phyloP scores from a whole-genome alignment of 2,888 invertebrate genomes.

The Habroteleia sp. region DNA sequence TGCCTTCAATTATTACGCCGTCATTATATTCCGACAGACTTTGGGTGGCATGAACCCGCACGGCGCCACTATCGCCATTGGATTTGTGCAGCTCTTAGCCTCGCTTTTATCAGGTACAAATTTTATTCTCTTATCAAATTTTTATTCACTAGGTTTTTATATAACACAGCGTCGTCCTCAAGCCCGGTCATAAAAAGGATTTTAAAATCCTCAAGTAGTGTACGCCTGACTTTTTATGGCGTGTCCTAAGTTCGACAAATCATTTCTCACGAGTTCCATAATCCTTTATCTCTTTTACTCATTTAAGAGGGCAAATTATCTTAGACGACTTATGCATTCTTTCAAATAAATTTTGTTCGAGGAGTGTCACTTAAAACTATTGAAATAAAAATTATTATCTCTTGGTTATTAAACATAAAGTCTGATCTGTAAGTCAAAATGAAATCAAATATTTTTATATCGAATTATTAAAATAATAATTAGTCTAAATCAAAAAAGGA shows the following conservation, averaged over 20 bases:
- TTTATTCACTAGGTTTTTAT: conserved; percentile 24
- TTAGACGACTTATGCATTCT: conserved; percentile 2
- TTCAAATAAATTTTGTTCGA: conserved; percentile 1
- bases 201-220: conserved; percentile 22
- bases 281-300: conserved; percentile 13
- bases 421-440: too few species aligned
- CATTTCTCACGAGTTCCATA: conserved; percentile 30
- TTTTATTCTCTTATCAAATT: conserved; percentile 26
- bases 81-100: conserved; percentile 91
- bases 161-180: conserved; percentile 6
- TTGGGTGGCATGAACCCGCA: conserved; percentile 91
- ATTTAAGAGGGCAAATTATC: conserved; percentile 2
- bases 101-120: conserved; percentile 87
- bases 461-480: too few species aligned
- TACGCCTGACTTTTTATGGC: conserved; percentile 30
- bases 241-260: conserved; percentile 31
- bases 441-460: too few species aligned
- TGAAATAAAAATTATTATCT: too few species aligned
- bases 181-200: conserved; percentile 23
- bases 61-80: conserved; percentile 92
- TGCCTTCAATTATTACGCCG: conserved; percentile 92
- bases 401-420: too few species aligned
- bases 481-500: too few species aligned
- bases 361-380: neutral
- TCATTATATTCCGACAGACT: conserved; percentile 92